Evolutionary conservation across 2,797 vertebrate species (phyloP).

Genomic region (Chelidonichthys spinosus): DNA sequence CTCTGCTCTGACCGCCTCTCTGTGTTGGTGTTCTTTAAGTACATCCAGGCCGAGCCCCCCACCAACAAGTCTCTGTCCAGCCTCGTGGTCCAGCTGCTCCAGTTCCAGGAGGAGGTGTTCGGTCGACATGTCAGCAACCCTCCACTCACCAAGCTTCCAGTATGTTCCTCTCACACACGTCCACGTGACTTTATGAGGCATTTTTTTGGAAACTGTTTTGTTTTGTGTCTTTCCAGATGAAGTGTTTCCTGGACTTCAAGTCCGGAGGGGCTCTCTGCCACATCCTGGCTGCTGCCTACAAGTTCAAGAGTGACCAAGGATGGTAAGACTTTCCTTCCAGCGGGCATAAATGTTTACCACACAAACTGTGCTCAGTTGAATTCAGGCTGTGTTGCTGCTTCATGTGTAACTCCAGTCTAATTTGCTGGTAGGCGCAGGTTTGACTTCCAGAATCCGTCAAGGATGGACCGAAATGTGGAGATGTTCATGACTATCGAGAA

Average conservation of each 20-base stretch:
- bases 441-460: slow-evolving; percentile 98
- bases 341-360: slow-evolving; percentile 5
- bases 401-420: slow-evolving; percentile 82
- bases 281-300: slow-evolving; percentile 97
- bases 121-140: slow-evolving; percentile 98
- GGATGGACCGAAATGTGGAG: slow-evolving; percentile 98
- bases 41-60: slow-evolving; percentile 97
- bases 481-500: slow-evolving; percentile 99
- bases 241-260: slow-evolving; percentile 98
- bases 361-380: slow-evolving; percentile 17
- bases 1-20: slow-evolving; percentile 3
- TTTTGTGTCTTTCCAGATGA: slow-evolving; percentile 85
- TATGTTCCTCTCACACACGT: slow-evolving; percentile 60
- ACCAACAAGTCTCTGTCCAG: slow-evolving; percentile 98
- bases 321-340: slow-evolving; percentile 88
- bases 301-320: slow-evolving; percentile 99
- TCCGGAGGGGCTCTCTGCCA: slow-evolving; percentile 95
- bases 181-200: background rate
- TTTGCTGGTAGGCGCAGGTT: slow-evolving; percentile 94
- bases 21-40: slow-evolving; percentile 78
- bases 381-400: slow-evolving; percentile 56
- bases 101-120: slow-evolving; percentile 99
- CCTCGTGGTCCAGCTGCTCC: slow-evolving; percentile 96
- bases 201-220: slow-evolving; percentile 18
- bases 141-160: slow-evolving; percentile 95